Percentiles rank a stretch among this genome's conserved stretches.
phyloP scores from a whole-genome alignment of 2,888 invertebrate species.

The Neoaliturus tenellus region DNA sequence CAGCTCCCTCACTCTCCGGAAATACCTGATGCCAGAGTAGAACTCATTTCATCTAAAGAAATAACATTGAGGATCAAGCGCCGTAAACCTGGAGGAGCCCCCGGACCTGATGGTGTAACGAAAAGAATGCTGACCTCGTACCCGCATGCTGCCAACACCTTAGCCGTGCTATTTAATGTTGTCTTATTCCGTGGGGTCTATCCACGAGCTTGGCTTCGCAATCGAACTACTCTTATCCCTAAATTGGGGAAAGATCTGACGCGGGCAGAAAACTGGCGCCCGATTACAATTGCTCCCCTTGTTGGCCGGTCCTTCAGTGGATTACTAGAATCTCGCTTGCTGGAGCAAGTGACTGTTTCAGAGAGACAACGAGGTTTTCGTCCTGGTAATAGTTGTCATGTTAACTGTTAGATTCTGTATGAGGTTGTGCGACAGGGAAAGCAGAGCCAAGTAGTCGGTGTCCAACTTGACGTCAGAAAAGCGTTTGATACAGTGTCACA shows the following conservation, averaged over 20 bases:
- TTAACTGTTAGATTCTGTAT: not conserved
- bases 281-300: not conserved
- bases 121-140: not conserved
- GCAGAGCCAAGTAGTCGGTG: too few relatives aligned
- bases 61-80: not conserved
- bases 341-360: not conserved
- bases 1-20: not conserved
- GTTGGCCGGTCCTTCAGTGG: not conserved
- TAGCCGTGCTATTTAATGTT: not conserved
- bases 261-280: not conserved
- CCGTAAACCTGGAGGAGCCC: not conserved
- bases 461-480: not conserved
- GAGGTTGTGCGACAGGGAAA: constrained; percentile 12
- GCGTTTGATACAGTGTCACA: constrained; percentile 15
- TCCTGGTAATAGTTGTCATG: not conserved
- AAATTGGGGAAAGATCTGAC: not conserved
- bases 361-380: constrained; percentile 1
- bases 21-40: not conserved
- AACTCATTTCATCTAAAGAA: not conserved
- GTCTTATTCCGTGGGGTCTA: too few relatives aligned
- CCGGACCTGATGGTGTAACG: constrained; percentile 10
- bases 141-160: not conserved
- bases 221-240: not conserved
- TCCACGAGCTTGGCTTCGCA: too few relatives aligned
- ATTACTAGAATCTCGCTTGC: not conserved